Evolutionary conservation across 2,888 invertebrate genomes (phyloP).

Genomic region (Eupithecia subumbrata): DNA sequence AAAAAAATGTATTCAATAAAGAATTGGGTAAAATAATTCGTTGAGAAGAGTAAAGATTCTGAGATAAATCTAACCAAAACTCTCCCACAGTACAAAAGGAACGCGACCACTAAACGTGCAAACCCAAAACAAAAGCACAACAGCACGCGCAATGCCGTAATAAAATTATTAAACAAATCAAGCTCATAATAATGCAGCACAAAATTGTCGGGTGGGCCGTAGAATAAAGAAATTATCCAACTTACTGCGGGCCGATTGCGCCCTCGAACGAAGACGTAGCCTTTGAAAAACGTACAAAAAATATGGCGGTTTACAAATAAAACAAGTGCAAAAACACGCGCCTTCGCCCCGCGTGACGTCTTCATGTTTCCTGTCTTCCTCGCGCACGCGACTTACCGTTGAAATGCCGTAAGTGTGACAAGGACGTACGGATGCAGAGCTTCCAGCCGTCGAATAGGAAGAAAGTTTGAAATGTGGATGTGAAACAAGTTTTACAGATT

Average conservation of each 20-base stretch:
- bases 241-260: conserved; percentile 73
- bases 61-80: conserved; percentile 24
- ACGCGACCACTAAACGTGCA: conserved; percentile 55
- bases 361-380: conserved; percentile 77
- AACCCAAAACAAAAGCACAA: conserved; percentile 65
- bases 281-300: conserved; percentile 69
- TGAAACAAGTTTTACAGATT: conserved; percentile 82
- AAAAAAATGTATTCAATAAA: not conserved
- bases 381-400: conserved; percentile 59
- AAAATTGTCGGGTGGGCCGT: conserved; percentile 80
- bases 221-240: conserved; percentile 84
- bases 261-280: conserved; percentile 82
- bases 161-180: conserved; percentile 85
- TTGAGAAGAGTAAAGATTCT: not conserved
- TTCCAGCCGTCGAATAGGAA: conserved; percentile 70
- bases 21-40: not conserved
- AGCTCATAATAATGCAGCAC: conserved; percentile 80
- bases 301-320: conserved; percentile 67
- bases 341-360: conserved; percentile 81
- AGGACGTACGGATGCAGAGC: conserved; percentile 61
- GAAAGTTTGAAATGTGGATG: conserved; percentile 80
- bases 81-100: conserved; percentile 48
- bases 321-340: conserved; percentile 83
- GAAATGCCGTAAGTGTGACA: conserved; percentile 54
- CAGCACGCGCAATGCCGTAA: conserved; percentile 72